phyloP scores from a whole-genome alignment of 2,113 vertebrate species.

The Columba janthina region DNA sequence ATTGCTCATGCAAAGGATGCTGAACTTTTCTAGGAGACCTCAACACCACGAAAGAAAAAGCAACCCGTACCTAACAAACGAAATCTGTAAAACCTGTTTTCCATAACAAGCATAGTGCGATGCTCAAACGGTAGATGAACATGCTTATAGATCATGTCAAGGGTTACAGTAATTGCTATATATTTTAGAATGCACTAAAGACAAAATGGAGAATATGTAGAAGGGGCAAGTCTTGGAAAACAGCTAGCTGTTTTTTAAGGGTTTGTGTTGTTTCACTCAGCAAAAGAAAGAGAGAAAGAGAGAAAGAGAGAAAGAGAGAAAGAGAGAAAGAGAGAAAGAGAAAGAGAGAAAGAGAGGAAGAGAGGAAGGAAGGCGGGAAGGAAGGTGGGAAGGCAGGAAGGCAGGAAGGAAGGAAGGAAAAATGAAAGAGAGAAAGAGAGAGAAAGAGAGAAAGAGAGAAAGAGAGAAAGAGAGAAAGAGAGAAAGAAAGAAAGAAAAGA shows the following conservation, averaged over 20 bases:
- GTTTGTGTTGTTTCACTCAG: not conserved
- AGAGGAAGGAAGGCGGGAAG: too few species aligned
- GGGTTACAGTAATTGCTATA: not conserved
- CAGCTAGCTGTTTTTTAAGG: not conserved
- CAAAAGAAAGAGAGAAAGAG: too few species aligned
- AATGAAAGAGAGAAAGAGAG: too few species aligned
- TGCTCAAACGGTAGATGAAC: not conserved
- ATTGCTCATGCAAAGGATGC: not conserved
- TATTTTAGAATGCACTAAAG: not conserved
- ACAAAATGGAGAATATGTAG: not conserved
- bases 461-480: too few species aligned
- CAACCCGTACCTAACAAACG: not conserved
- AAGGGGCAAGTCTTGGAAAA: not conserved
- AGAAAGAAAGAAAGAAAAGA: not conserved
- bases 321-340: too few species aligned
- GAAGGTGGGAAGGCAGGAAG: too few species aligned
- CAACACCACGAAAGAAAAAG: not conserved
- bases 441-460: too few species aligned
- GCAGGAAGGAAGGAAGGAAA: too few species aligned
- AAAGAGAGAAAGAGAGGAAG: not conserved
- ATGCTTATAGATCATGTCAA: not conserved
- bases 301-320: not conserved
- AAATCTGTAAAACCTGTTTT: not conserved
- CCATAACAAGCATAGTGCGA: not conserved
- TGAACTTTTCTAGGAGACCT: not conserved